Percentiles rank a stretch among this genome's conserved stretches.
Conservation (phyloP, 2,113 vertebrate species). For the Oxyura jamaicensis region DNA sequence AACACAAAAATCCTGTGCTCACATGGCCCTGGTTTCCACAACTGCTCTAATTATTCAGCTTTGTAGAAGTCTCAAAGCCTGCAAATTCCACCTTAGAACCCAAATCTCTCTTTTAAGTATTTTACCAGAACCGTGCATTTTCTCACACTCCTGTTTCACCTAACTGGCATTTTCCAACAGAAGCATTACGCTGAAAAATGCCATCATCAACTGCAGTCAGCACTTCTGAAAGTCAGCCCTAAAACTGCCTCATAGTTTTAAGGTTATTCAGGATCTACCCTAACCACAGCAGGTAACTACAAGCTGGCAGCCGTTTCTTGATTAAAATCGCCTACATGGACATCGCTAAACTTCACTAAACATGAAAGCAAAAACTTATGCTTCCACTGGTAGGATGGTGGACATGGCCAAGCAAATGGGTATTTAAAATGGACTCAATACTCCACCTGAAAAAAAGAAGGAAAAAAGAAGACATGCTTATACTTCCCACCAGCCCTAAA, state of each 20-base stretch:
- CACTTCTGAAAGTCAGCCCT: not conserved
- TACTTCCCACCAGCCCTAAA: not conserved
- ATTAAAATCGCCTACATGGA: not conserved
- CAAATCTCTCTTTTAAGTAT: not conserved
- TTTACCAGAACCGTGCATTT: not conserved
- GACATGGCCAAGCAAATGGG: not conserved
- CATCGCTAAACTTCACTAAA: not conserved
- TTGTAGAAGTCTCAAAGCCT: not conserved
- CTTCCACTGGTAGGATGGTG: not conserved
- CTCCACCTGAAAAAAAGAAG: not conserved
- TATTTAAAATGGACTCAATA: not conserved
- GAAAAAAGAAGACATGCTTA: not conserved
- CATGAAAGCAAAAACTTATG: not conserved
- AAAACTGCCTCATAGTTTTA: not conserved
- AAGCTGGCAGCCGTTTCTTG: not conserved
- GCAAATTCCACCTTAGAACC: not conserved
- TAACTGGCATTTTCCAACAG: conserved; percentile 25
- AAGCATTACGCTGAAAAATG: conserved; percentile 20
- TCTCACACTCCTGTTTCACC: conserved; percentile 17
- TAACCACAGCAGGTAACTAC: not conserved
- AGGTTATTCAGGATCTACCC: not conserved
- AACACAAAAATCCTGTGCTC: not conserved
- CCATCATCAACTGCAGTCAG: not conserved
- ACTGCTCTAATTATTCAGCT: conserved; percentile 12
- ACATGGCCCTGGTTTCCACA: not conserved